A percentile compares a stretch with the other conserved stretches of the same genome.
These are phyloP conservation scores for Pogonus chalceus DNA, from an alignment of 1,140 invertebrate species.

Conservation along the genomic window DNA sequence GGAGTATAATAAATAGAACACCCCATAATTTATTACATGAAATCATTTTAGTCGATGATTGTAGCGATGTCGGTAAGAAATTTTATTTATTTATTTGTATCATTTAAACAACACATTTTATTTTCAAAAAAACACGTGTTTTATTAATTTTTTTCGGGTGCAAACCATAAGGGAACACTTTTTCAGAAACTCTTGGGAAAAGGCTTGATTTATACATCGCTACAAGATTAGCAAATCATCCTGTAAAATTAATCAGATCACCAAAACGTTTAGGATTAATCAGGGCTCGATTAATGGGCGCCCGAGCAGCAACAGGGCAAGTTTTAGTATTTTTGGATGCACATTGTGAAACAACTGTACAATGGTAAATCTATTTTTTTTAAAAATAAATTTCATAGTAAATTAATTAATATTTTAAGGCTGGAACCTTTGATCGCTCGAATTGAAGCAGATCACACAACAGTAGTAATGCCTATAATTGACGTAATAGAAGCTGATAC, in stretches of 20 bases:
- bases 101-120: no score
- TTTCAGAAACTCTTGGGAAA: conserved; percentile 56
- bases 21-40: conserved; percentile 60
- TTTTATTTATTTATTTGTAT: neutral
- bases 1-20: conserved; percentile 76
- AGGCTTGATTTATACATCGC: conserved; percentile 69
- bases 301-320: conserved; percentile 64
- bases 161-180: conserved; percentile 4
- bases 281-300: conserved; percentile 71
- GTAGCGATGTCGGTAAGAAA: conserved; percentile 59
- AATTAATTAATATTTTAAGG: conserved; percentile 14
- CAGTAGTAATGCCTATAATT: conserved; percentile 84
- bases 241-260: conserved; percentile 67
- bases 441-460: conserved; percentile 66
- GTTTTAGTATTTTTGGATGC: conserved; percentile 90
- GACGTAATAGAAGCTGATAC: conserved; percentile 84
- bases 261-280: conserved; percentile 73
- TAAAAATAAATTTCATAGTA: no score
- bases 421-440: conserved; percentile 76
- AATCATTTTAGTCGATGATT: conserved; percentile 84
- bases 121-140: conserved; percentile 1
- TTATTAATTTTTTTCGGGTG: neutral
- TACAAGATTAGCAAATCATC: conserved; percentile 48
- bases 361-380: conserved; percentile 64
- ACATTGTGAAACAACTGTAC: conserved; percentile 80